Conservation (phyloP, 2,113 vertebrate species). For the Aviceda subcristata region DNA sequence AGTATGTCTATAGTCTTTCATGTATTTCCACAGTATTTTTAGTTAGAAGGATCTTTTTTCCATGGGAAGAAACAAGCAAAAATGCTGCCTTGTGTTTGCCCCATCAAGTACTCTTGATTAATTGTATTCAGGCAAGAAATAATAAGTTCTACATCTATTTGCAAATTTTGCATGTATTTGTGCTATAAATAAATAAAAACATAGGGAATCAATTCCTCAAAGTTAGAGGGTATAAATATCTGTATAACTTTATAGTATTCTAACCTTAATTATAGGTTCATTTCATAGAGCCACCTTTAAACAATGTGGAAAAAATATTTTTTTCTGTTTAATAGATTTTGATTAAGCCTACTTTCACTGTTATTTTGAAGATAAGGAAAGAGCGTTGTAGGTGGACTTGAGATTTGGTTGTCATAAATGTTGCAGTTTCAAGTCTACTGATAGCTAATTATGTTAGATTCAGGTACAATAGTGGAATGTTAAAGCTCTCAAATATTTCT, state of each 20-base stretch:
- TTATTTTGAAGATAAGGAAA: background rate
- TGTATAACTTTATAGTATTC: background rate
- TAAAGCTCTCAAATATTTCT: background rate
- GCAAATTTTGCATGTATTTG: background rate
- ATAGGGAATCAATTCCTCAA: background rate
- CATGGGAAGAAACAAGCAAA: background rate
- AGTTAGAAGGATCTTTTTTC: background rate
- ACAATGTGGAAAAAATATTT: background rate
- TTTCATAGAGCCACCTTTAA: background rate
- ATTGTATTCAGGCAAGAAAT: background rate
- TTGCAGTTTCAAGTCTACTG: background rate
- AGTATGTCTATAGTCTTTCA: background rate
- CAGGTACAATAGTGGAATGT: too few species aligned
- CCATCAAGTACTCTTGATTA: background rate
- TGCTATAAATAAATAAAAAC: background rate
- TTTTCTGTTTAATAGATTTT: background rate
- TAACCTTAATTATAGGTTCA: background rate
- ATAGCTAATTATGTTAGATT: background rate
- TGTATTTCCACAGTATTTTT: background rate
- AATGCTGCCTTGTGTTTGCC: background rate
- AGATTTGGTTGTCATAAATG: background rate
- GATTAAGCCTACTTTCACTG: background rate
- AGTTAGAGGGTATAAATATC: background rate
- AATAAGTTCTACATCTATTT: background rate
- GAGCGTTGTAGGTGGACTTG: background rate